Evolutionary conservation across 2,797 vertebrate species (phyloP), one percentile per base, ranked within the genome.

Genomic region (Ctenosaura bakeri): DNA sequence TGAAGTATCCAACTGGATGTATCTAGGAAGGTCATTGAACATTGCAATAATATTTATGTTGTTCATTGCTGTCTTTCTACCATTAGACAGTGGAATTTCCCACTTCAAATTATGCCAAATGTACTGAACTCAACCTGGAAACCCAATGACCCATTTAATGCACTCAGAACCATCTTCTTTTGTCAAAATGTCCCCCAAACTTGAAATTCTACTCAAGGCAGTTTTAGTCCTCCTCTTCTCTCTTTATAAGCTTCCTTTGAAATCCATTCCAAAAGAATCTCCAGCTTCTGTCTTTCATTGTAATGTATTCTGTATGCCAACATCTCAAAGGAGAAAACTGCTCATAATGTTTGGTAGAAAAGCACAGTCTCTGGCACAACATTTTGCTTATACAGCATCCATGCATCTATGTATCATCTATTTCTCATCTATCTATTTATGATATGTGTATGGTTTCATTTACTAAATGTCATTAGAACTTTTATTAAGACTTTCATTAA

Each of bases 401-500:
- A 78, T 12, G 7, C 35, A 76, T 6, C 35, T 8, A 71, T 50
- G 42, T 78, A 24, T 50, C 66, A 24, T 46, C 42, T 50, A 4
- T 50, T 42, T 46, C 38, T 81, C 52, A 76, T n/a, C 92, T 71
- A 32, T 69, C 26, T 32, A 64, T 64, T 64, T 64, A 13, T 69
- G 66, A 12, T 69, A 32, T 69, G 64, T 29, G 64, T 29, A 69
- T 69, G 29, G 29, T 59, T 90, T 20, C 14, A 22, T 90, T 93
- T 80, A 90, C 64, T 87, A 38, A 90, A 80, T 4, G 35, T 81
- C 26, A 38, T 85, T 13, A 90, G n/a, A 42, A 32, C 89, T 13
- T 90, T 3, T 92, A 90, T 90, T 92, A 1, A 59, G 52, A 10
- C 87, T 94, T 95, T 89, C 77, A 81, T 62, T 83, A 83, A 91